Percentiles rank a stretch among this genome's conserved stretches.
These are phyloP conservation scores for Tetrao urogallus DNA, from an alignment of 2,113 vertebrate genomes.

Conservation along the genomic window DNA sequence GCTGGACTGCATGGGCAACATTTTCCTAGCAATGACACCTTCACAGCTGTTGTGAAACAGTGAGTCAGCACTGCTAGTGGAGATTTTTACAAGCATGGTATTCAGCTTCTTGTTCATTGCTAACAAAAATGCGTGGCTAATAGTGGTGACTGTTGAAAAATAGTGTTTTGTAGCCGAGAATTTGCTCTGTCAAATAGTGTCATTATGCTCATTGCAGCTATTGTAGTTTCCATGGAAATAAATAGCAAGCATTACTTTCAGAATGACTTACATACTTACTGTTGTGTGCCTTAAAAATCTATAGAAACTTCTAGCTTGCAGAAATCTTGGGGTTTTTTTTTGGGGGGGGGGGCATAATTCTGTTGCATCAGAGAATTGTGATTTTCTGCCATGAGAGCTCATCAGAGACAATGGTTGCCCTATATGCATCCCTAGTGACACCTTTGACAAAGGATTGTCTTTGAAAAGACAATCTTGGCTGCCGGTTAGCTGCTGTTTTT, in stretches of 20 bases:
- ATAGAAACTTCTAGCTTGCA: background rate
- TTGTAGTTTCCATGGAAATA: background rate
- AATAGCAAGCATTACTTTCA: background rate
- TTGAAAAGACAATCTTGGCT: background rate
- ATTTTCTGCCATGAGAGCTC: background rate
- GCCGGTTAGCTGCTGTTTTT: background rate
- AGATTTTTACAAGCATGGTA: background rate
- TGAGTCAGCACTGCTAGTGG: background rate
- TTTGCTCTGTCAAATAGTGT: background rate
- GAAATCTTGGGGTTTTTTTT: background rate
- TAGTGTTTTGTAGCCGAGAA: background rate
- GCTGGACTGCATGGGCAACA: background rate
- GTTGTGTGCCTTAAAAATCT: background rate
- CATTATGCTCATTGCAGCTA: background rate
- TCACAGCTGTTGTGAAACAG: background rate
- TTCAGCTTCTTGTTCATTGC: background rate
- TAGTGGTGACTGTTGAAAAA: background rate
- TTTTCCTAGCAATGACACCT: background rate
- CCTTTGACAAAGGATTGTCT: accelerated
- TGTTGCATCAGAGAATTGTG: background rate
- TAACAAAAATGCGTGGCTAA: background rate
- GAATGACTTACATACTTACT: background rate
- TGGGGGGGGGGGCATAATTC: background rate
- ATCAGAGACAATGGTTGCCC: background rate
- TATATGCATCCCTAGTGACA: background rate